A percentile compares a stretch with the other conserved stretches of the same genome.
phyloP scores from a whole-genome alignment of 2,797 vertebrate genomes.

The Anguilla obscura region DNA sequence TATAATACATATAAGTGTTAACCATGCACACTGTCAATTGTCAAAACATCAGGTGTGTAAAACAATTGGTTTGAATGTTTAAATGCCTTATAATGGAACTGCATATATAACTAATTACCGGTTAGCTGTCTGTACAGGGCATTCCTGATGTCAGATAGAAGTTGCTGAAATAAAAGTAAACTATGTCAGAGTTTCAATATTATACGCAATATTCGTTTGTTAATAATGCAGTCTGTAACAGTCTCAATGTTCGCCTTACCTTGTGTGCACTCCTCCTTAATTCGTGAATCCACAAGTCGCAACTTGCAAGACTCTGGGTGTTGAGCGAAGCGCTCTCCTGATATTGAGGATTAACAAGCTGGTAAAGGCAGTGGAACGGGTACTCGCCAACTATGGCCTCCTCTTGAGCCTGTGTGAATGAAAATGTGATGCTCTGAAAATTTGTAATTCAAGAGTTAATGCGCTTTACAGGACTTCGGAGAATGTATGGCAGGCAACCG shows the following conservation, averaged over 20 bases:
- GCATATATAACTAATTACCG: conserved; percentile 35
- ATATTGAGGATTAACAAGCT: conserved; percentile 21
- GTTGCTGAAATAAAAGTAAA: conserved; percentile 39
- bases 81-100: not conserved
- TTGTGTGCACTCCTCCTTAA: conserved; percentile 37
- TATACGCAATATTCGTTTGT: not conserved
- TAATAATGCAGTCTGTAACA: not conserved
- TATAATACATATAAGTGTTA: not conserved
- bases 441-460: not conserved
- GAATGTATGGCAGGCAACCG: too few species aligned
- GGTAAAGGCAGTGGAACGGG: conserved; percentile 48
- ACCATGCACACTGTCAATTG: not conserved
- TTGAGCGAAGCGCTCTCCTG: conserved; percentile 20
- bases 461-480: too few species aligned
- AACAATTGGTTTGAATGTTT: not conserved
- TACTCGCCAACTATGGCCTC: conserved; percentile 39
- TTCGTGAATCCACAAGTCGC: conserved; percentile 43
- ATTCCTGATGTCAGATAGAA: conserved; percentile 47
- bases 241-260: conserved; percentile 34
- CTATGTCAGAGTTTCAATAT: not conserved
- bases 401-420: conserved; percentile 34
- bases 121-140: conserved; percentile 37
- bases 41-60: not conserved
- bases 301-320: conserved; percentile 33
- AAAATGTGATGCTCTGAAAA: not conserved